A percentile compares a stretch with the other conserved stretches of the same genome.
phyloP scores from a whole-genome alignment of 2,888 invertebrate genomes.

The Chrysotoxum bicinctum region DNA sequence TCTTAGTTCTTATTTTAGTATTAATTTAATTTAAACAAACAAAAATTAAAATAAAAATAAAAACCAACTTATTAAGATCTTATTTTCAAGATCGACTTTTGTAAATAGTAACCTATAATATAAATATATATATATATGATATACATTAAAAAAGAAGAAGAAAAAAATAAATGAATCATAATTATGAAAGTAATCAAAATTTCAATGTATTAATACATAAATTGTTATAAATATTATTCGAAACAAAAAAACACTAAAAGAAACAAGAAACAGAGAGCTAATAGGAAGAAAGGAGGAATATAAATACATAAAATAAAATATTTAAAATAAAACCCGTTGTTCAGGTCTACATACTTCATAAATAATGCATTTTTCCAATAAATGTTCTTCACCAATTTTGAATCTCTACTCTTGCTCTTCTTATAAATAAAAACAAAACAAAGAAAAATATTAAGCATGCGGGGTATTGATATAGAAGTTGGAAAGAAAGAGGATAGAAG shows the following conservation, averaged over 20 bases:
- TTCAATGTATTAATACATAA: constrained; percentile 66
- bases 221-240: constrained; percentile 41
- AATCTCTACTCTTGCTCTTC: constrained; percentile 40
- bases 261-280: background rate
- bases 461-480: constrained; percentile 36
- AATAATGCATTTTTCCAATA: constrained; percentile 60
- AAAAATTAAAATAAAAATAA: constrained; percentile 33
- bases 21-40: constrained; percentile 69
- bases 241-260: constrained; percentile 15
- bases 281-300: background rate
- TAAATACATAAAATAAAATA: constrained; percentile 6
- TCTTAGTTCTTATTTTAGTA: constrained; percentile 72
- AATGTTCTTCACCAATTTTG: constrained; percentile 57
- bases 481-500: constrained; percentile 1
- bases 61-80: constrained; percentile 73
- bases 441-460: background rate
- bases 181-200: constrained; percentile 70
- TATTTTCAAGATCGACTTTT: constrained; percentile 75
- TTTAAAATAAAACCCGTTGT: constrained; percentile 28
- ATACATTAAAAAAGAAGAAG: constrained; percentile 51
- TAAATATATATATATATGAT: constrained; percentile 61
- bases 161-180: constrained; percentile 72
- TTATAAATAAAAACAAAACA: background rate
- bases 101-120: constrained; percentile 72
- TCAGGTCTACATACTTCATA: constrained; percentile 54